Evolutionary conservation across 2,113 vertebrate genomes (phyloP).

Genomic region (Raja brachyura): DNA sequence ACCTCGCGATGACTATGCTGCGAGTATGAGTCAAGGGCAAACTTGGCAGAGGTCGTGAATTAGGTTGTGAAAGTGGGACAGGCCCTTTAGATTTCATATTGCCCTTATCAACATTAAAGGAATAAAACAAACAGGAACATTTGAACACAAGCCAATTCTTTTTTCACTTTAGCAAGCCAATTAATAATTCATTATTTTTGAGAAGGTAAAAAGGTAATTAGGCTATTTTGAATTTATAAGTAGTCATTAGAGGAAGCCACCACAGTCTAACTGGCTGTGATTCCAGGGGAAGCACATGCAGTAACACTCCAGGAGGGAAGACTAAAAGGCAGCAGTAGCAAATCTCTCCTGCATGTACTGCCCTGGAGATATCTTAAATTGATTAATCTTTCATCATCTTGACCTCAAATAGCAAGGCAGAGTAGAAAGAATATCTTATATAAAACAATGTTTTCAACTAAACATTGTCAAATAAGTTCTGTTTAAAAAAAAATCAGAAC

Average conservation of each 20-base stretch:
- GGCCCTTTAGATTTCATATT: not conserved
- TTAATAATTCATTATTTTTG: slow-evolving; percentile 33
- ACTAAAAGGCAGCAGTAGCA: not conserved
- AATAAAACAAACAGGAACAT: not conserved
- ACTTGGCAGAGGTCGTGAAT: too few relatives aligned
- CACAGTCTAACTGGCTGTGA: not conserved
- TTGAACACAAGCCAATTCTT: slow-evolving; percentile 23
- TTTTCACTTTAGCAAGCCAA: slow-evolving; percentile 27
- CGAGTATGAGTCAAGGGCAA: too few relatives aligned
- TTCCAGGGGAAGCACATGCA: not conserved
- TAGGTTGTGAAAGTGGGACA: too few relatives aligned
- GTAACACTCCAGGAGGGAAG: not conserved
- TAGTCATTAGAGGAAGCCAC: slow-evolving; percentile 3
- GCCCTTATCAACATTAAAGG: not conserved
- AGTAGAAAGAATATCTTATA: not conserved
- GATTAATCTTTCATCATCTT: not conserved
- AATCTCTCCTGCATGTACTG: not conserved
- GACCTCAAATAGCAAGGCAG: not conserved
- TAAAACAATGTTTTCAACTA: not conserved
- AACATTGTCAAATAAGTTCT: not conserved
- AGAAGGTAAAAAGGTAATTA: slow-evolving; percentile 23
- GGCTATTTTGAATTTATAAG: not conserved
- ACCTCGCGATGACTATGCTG: too few relatives aligned
- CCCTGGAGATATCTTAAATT: not conserved
- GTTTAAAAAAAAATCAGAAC: not conserved